Base-by-base conservation (phyloP, 1,140 invertebrate genomes). In the Drosophila tropicalis region DNA sequence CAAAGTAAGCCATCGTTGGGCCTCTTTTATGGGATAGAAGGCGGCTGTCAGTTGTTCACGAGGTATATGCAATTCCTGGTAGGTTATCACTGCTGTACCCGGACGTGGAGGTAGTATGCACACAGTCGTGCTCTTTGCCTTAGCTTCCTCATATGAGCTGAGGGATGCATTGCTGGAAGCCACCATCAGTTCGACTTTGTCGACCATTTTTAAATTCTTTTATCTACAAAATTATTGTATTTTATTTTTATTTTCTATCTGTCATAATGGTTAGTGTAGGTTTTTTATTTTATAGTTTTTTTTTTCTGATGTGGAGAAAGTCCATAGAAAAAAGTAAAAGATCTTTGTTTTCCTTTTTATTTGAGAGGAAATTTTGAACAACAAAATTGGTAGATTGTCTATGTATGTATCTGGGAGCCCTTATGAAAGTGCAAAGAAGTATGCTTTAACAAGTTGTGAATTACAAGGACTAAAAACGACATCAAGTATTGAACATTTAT, bases 1-100 rank as follows among this genome's bases (percentile, higher is more conserved):
- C 0, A 92, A 40, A 0, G 85, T 87, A 1, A 91, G 58, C 90
- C 90, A 92, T 19, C 90, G 90, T 32, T 92, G 91, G 5, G 90
- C 90, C 57, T 90, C 84, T 47, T 90, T 69, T 36, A 91, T 91
- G 22, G 78, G 70, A 55, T 79, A 86, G 9, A 70, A 70, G 12
- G 89, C 62, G 5, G 76, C 62, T 1, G 84, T 78, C 4, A 89
- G 41, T 51, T 89, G 85, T 1, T 84, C 67, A 0, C 71, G 69
- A 1, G 84, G 84, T 22, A 89, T 89, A 13, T 73, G 44, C 1
- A 89, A 67, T 47, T 89, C 85, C 15, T 79, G 81, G 55, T 76
- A 89, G 32, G 75, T 78, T 64, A 81, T 79, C 4, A 70, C 40
- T 0, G 85, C 73, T 0, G 85, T 89, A n/a, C 84, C 85, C 0